phyloP scores from a whole-genome alignment of 2,888 invertebrate genomes.

The Alloplasta piceator region DNA sequence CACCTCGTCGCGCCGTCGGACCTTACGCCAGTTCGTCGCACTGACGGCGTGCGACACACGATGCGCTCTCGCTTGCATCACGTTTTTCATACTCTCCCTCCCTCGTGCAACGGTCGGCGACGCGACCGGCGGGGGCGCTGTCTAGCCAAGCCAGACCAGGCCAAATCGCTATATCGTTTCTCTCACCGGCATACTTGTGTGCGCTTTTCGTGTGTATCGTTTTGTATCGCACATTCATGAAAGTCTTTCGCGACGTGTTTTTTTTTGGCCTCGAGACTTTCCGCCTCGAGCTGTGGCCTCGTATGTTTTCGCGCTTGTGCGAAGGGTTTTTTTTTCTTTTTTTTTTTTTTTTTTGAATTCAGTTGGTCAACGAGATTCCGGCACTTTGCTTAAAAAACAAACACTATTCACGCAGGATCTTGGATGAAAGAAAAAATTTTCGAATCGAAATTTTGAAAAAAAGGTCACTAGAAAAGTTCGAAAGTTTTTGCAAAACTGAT shows the following conservation, averaged over 20 bases:
- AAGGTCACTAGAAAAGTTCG: too few species aligned
- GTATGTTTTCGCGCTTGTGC: slow-evolving; percentile 65
- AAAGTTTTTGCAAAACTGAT: slow-evolving; percentile 31
- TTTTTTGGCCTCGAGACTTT: slow-evolving; percentile 58
- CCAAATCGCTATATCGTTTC: too few species aligned
- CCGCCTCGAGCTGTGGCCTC: slow-evolving; percentile 70
- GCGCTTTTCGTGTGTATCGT: neutral
- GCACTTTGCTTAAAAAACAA: too few species aligned
- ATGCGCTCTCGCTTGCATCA: slow-evolving; percentile 60
- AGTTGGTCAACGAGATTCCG: too few species aligned
- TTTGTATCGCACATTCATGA: slow-evolving; percentile 11
- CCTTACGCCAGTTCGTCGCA: too few species aligned
- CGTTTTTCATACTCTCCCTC: slow-evolving; percentile 82
- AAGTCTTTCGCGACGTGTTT: neutral
- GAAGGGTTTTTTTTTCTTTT: too few species aligned
- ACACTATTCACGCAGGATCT: too few species aligned
- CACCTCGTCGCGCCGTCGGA: slow-evolving; percentile 41
- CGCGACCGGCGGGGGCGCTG: slow-evolving; percentile 76
- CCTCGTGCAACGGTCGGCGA: slow-evolving; percentile 71
- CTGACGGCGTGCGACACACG: slow-evolving; percentile 23
- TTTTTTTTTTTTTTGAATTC: too few species aligned
- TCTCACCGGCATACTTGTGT: neutral
- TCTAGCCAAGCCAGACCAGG: slow-evolving; percentile 76
- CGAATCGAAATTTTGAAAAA: too few species aligned
- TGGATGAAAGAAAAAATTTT: too few species aligned